Conservation (phyloP, 2,888 invertebrate genomes). For the Drosophila yooni region DNA sequence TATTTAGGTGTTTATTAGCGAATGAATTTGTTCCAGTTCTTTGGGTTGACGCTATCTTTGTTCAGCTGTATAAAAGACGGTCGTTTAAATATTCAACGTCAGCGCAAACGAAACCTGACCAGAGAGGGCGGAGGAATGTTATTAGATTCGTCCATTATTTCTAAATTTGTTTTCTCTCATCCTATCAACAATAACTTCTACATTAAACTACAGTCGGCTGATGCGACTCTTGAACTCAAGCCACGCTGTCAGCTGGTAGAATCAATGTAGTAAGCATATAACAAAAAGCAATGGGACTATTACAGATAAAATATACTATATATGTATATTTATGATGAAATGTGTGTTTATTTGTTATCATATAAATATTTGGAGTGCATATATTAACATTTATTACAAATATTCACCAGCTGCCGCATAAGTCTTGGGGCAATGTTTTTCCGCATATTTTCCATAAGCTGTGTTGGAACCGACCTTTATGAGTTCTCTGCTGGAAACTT, state of each 20-base stretch:
- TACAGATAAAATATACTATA: background rate
- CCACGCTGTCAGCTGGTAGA: background rate
- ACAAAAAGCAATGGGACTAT: background rate
- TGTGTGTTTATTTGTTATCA: background rate
- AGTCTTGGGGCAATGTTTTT: conserved; percentile 79
- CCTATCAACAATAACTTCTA: background rate
- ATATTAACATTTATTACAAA: conserved; percentile 46
- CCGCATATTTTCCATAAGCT: conserved; percentile 77
- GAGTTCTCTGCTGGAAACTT: conserved; percentile 62
- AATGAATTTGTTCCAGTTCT: background rate
- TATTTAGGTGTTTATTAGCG: background rate
- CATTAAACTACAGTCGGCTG: background rate
- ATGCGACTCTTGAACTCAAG: background rate
- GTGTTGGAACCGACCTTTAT: conserved; percentile 73
- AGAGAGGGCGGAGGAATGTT: too few relatives aligned
- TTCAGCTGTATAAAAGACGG: background rate
- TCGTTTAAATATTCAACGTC: too few relatives aligned
- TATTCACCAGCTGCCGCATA: conserved; percentile 75
- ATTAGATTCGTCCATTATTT: background rate
- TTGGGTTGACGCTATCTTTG: background rate
- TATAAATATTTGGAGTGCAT: conserved; percentile 36
- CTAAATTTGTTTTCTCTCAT: background rate
- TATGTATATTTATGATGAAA: background rate
- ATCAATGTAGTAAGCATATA: background rate
- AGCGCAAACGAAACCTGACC: background rate